These are phyloP conservation scores for Cercocebus atys DNA, from an alignment of 2,113 vertebrate genomes.

Conservation along the genomic window DNA sequence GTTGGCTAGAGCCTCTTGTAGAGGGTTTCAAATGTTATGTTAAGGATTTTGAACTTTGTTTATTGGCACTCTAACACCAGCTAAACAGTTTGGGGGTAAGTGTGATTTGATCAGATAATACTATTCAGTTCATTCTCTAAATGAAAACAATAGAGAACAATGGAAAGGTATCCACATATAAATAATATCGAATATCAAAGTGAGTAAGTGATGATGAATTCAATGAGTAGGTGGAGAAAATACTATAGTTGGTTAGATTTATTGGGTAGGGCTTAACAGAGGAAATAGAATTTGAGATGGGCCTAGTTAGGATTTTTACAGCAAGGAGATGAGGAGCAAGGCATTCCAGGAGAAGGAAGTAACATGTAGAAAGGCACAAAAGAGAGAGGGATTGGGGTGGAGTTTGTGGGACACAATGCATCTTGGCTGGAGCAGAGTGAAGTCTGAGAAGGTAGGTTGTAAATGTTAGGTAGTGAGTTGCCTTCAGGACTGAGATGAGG, in stretches of 20 bases:
- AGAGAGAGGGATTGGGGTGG: fast-evolving
- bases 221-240: neutral
- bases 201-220: neutral
- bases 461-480: neutral
- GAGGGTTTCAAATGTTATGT: neutral
- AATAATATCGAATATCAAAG: neutral
- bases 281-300: neutral
- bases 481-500: neutral
- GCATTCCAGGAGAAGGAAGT: neutral
- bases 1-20: neutral
- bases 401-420: neutral
- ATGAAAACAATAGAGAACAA: neutral
- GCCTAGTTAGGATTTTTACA: neutral
- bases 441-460: neutral
- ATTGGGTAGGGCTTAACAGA: neutral
- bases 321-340: neutral
- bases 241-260: neutral
- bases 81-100: neutral
- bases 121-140: neutral
- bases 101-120: neutral
- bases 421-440: neutral
- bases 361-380: neutral
- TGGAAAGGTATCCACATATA: neutral
- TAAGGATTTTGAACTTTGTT: neutral
- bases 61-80: neutral